phyloP scores from a whole-genome alignment of 2,888 invertebrate species.

The Empis livida region DNA sequence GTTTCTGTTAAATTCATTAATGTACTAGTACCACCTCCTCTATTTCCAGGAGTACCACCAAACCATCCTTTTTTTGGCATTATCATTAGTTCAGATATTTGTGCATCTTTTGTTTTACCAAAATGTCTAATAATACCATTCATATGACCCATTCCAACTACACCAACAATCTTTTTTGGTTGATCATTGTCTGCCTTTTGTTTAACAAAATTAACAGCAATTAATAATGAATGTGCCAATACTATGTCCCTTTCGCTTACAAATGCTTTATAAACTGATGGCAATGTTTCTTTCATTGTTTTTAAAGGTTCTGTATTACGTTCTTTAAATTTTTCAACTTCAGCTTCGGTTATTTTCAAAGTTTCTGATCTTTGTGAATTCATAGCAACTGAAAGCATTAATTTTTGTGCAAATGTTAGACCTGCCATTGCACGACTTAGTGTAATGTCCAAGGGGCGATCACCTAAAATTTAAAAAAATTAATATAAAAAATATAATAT shows the following conservation, averaged over 20 bases:
- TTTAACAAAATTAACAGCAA: constrained; percentile 38
- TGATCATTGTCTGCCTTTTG: constrained; percentile 7
- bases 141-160: constrained; percentile 89
- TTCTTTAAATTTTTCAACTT: constrained; percentile 81
- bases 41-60: not conserved
- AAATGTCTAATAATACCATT: constrained; percentile 41
- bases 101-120: constrained; percentile 10
- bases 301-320: constrained; percentile 40
- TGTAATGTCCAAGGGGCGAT: constrained; percentile 80
- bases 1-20: not conserved
- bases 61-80: not conserved
- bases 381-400: constrained; percentile 28
- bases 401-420: constrained; percentile 72
- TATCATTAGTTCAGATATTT: constrained; percentile 12
- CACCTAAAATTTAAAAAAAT: constrained; percentile 40
- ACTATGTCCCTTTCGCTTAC: constrained; percentile 83
- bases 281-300: constrained; percentile 57
- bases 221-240: constrained; percentile 68
- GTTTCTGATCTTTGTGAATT: not conserved
- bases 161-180: constrained; percentile 66
- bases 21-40: not conserved
- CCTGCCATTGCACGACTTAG: constrained; percentile 70
- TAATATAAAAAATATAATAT: too few relatives aligned
- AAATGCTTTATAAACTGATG: constrained; percentile 73
- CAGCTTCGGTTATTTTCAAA: constrained; percentile 44